A percentile compares a stretch with the other conserved stretches of the same genome.
Conservation (phyloP, 1,140 invertebrate genomes). For the Neuroterus valhalla region DNA sequence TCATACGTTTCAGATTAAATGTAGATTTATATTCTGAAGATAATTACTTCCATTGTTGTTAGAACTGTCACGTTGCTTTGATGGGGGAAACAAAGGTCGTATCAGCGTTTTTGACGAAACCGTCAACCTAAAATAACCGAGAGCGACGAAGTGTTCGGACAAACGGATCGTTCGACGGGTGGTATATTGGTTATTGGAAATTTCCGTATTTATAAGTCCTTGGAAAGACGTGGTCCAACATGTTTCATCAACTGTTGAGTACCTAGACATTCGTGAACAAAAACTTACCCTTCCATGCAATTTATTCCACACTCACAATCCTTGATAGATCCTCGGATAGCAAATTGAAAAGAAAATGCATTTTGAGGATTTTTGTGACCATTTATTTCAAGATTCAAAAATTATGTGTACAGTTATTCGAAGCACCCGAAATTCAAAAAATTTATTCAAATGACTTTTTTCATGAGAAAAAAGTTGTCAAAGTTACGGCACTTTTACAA, state of each 20-base stretch:
- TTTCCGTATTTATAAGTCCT: constrained; percentile 62
- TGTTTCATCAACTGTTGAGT: neutral
- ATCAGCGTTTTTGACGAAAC: constrained; percentile 66
- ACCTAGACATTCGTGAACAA: too few species aligned
- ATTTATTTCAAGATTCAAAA: too few species aligned
- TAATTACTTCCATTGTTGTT: constrained; percentile 61
- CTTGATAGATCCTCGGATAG: too few species aligned
- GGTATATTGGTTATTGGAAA: constrained; percentile 67
- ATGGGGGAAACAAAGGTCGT: constrained; percentile 63
- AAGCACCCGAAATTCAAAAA: too few species aligned
- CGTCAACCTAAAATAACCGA: constrained; percentile 62
- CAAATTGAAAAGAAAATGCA: too few species aligned
- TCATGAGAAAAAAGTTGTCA: too few species aligned
- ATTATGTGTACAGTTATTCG: too few species aligned
- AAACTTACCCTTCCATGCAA: constrained; percentile 28
- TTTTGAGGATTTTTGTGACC: too few species aligned
- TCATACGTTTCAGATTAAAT: neutral
- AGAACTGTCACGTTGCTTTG: constrained; percentile 52
- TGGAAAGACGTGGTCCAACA: constrained; percentile 50
- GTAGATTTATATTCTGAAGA: constrained; percentile 51
- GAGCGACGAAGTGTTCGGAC: constrained; percentile 59
- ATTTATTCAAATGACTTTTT: too few species aligned
- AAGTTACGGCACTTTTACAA: too few species aligned
- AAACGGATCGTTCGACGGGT: constrained; percentile 65
- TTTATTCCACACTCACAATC: too few species aligned